Conservation (phyloP, 1,140 invertebrate species). For the Drosophila kanapiae region DNA sequence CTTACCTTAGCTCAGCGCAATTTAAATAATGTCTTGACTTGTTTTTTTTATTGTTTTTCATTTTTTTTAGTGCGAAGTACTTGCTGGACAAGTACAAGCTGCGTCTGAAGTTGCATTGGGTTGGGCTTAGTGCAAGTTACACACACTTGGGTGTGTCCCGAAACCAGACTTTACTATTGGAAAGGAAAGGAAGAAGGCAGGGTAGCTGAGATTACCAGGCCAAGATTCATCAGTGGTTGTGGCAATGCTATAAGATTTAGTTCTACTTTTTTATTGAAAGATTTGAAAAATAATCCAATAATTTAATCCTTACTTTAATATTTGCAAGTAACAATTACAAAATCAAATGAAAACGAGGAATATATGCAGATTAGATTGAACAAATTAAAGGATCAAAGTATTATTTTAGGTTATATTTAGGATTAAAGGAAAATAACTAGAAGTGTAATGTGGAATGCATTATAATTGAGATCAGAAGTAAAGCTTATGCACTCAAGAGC, state of each 20-base stretch:
- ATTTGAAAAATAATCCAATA: no score
- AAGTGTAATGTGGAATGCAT: no score
- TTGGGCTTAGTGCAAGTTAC: slow-evolving; percentile 2
- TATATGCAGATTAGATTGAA: no score
- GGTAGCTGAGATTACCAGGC: no score
- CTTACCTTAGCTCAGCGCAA: slow-evolving; percentile 65
- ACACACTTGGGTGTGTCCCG: background rate
- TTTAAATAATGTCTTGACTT: slow-evolving; percentile 35
- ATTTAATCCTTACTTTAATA: no score
- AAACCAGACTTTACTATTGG: background rate
- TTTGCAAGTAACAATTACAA: no score
- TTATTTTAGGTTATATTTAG: no score
- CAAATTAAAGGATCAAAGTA: no score
- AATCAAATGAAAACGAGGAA: no score
- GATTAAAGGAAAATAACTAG: no score
- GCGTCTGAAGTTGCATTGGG: background rate
- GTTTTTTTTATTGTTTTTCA: slow-evolving; percentile 13
- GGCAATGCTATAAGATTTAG: background rate
- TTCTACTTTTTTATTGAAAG: background rate
- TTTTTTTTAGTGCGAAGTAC: slow-evolving; percentile 17
- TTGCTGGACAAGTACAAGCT: slow-evolving; percentile 16
- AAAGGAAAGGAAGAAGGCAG: background rate
- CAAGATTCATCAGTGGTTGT: background rate
- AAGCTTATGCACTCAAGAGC: no score
- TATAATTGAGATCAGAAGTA: no score